Conservation (phyloP, 2,113 vertebrate genomes). For the Dolichallabes microphthalmus region DNA sequence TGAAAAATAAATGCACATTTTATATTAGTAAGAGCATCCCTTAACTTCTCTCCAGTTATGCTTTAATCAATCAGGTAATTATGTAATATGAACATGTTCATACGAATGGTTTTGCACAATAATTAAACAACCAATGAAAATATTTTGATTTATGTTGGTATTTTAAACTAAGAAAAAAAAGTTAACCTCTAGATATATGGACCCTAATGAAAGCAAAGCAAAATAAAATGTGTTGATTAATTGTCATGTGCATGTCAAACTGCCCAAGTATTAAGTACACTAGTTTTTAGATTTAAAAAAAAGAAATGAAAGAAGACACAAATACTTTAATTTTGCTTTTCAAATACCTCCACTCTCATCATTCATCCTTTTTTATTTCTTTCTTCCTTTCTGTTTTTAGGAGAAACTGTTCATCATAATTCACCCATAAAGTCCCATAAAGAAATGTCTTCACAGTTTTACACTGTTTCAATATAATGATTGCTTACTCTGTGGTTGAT, state of each 20-base stretch:
- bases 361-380: not conserved
- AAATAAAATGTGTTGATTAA: constrained; percentile 30
- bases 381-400: not conserved
- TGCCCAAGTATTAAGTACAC: not conserved
- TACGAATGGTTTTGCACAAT: not conserved
- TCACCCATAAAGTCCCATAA: not conserved
- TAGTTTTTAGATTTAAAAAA: not conserved
- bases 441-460: not conserved
- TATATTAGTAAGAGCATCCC: not conserved
- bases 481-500: constrained; percentile 41
- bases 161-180: constrained; percentile 27
- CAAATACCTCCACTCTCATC: constrained; percentile 9
- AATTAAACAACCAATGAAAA: constrained; percentile 7
- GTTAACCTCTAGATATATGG: not conserved
- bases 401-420: not conserved
- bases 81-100: not conserved
- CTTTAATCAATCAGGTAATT: not conserved
- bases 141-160: constrained; percentile 10
- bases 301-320: constrained; percentile 34
- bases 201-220: constrained; percentile 8
- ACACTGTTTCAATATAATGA: constrained; percentile 31
- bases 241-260: constrained; percentile 40
- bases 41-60: not conserved
- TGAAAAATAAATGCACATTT: not conserved
- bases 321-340: constrained; percentile 39